Evolutionary conservation across 2,113 vertebrate genomes (phyloP), one percentile per base, ranked within the genome.

Genomic region (Nansenia antarctica): DNA sequence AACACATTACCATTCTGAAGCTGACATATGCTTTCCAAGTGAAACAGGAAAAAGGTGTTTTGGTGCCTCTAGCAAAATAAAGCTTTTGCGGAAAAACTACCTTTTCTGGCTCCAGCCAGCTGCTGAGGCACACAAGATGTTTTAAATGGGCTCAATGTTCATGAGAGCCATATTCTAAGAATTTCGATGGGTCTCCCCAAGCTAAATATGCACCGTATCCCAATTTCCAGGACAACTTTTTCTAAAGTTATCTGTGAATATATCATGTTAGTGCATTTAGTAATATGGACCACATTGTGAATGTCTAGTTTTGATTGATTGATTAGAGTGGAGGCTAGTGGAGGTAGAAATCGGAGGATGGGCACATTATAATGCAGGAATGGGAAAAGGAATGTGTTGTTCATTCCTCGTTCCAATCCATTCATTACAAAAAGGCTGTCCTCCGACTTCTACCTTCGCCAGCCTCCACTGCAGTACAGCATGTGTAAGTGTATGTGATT

Each of bases 31-130:
- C 79, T 82, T 93, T 96, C 94, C 94, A 95, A 97, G 90, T 91
- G 90, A 93, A 97, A 96, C 93, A 95, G 93, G 94, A 95, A 95
- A 95, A 93, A 92, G 85, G 91, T 90, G 90, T 92, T 92, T 90
- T 73, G 85, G 92, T 93, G 91, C 91, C 92, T 90, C 93, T 94
- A 91, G 87, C 89, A 94, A 95, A 96, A 95, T 93, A 94, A 85
- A 89, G 88, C 77, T n/a, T 5, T 80, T 87, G 88, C 82, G 91
- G 88, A 90, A 92, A n/a, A 93, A 89, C 86, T 79, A 84, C 83
- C 78, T 78, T 76, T 92, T 92, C 91, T 90, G 91, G 88, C 91
- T 92, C 90, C 91, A 84, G 3, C 85, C 83, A n/a, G 76, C 90
- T 89, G 88, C 87, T 81, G 83, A 85, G 79, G 73, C 82, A 82